These are phyloP conservation scores for Chrysopilus asiliformis DNA, from an alignment of 2,888 invertebrate species.

Conservation along the genomic window DNA sequence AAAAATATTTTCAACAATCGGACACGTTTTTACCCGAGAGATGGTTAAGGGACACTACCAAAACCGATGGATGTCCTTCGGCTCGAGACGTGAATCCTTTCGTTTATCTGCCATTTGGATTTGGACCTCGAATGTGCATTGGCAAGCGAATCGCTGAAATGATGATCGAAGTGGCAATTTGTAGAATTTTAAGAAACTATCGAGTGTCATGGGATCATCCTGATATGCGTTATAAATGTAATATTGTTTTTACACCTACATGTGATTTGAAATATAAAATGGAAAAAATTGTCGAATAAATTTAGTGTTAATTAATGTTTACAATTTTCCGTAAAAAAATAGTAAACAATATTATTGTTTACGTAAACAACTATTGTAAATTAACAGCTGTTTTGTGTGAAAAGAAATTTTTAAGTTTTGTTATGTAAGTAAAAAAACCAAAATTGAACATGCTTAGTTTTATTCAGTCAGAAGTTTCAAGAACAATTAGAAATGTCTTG, in stretches of 20 bases:
- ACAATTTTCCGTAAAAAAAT: no score
- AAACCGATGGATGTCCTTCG: slow-evolving; percentile 18
- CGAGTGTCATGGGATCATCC: slow-evolving; percentile 22
- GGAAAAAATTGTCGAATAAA: no score
- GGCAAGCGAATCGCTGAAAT: slow-evolving; percentile 62
- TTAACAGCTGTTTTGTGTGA: no score
- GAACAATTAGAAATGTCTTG: no score
- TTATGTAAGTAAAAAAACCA: no score
- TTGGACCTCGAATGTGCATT: slow-evolving; percentile 54
- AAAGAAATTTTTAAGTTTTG: no score
- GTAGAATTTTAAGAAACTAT: slow-evolving; percentile 31
- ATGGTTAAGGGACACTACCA: slow-evolving; percentile 43
- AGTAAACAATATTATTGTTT: no score
- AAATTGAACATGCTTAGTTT: no score
- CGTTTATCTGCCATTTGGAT: slow-evolving; percentile 49
- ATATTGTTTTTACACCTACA: slow-evolving; percentile 24
- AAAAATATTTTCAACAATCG: slow-evolving; percentile 49
- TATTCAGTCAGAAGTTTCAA: no score
- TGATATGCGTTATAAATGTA: slow-evolving; percentile 23
- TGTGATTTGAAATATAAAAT: slow-evolving; percentile 33
- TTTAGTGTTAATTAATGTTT: no score
- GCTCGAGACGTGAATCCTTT: slow-evolving; percentile 23
- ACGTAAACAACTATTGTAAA: no score
- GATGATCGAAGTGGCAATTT: slow-evolving; percentile 46
- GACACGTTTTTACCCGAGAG: slow-evolving; percentile 58